Conservation (phyloP, 2,797 vertebrate species). For the Pyrocephalus nanus region DNA sequence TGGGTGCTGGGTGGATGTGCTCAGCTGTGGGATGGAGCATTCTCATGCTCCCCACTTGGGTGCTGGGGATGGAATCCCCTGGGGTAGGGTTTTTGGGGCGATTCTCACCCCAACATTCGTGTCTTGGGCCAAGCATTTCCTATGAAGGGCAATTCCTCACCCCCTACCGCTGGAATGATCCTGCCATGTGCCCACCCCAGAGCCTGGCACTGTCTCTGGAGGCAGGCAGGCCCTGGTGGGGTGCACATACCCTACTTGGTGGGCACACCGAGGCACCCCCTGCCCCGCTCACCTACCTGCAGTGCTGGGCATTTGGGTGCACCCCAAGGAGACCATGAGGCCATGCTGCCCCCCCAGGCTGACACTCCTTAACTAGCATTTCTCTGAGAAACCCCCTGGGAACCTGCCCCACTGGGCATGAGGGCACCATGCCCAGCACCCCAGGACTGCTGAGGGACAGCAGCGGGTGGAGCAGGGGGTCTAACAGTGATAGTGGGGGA, state of each 20-base stretch:
- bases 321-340: not conserved
- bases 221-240: not conserved
- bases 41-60: not conserved
- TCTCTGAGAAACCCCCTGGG: accelerated
- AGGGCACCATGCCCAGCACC: not conserved
- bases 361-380: not conserved
- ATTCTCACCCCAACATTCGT: not conserved
- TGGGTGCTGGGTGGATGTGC: not conserved
- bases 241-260: not conserved
- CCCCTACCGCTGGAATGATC: not conserved
- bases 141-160: not conserved
- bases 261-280: accelerated
- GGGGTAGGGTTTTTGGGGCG: not conserved
- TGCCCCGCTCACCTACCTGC: accelerated
- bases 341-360: not conserved
- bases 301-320: not conserved
- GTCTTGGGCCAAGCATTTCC: not conserved
- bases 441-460: not conserved
- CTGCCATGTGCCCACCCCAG: not conserved
- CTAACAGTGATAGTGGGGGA: accelerated
- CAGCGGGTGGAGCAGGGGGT: accelerated
- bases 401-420: not conserved
- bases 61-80: not conserved
- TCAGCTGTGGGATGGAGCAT: not conserved
- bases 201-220: not conserved